Evolutionary conservation across 1,140 invertebrate genomes (phyloP).

Genomic region (Drosophila asahinai): DNA sequence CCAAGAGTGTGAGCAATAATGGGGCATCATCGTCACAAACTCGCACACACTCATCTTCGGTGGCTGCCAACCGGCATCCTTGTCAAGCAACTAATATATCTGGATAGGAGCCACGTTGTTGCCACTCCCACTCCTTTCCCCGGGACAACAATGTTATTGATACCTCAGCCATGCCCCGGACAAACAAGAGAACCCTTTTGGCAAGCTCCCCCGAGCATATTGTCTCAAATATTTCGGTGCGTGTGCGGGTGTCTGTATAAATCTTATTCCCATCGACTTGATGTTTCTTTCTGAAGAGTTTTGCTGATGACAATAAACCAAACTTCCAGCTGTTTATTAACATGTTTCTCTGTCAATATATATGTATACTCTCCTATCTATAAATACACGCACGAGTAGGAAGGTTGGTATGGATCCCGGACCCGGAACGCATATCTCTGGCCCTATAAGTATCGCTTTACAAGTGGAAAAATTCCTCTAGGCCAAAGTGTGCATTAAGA

Average conservation of each 20-base stretch:
- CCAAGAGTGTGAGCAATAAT: conserved; percentile 13
- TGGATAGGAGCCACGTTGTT: conserved; percentile 29
- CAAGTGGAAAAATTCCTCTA: conserved; percentile 82
- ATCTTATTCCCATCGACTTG: conserved; percentile 53
- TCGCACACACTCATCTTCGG: conserved; percentile 26
- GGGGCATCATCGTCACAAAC: conserved; percentile 29
- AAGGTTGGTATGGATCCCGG: conserved; percentile 24
- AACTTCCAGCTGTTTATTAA: conserved; percentile 83
- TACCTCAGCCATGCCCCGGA: conserved; percentile 63
- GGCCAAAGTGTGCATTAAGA: conserved; percentile 84
- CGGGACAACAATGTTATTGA: conserved; percentile 77
- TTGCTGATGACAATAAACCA: conserved; percentile 78
- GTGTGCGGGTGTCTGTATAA: conserved; percentile 30
- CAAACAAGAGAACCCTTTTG: conserved; percentile 73
- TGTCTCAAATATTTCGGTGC: conserved; percentile 36
- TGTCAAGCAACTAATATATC: conserved; percentile 70
- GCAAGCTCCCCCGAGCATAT: conserved; percentile 63
- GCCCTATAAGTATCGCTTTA: conserved; percentile 70
- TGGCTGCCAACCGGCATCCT: conserved; percentile 51
- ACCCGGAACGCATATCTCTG: conserved; percentile 36
- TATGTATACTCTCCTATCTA: conserved; percentile 16
- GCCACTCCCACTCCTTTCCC: not conserved
- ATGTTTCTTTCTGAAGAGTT: conserved; percentile 40
- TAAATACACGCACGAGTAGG: conserved; percentile 34
- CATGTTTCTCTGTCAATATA: conserved; percentile 79